Conservation (phyloP, 2,113 vertebrate species). For the Nansenia antarctica region DNA sequence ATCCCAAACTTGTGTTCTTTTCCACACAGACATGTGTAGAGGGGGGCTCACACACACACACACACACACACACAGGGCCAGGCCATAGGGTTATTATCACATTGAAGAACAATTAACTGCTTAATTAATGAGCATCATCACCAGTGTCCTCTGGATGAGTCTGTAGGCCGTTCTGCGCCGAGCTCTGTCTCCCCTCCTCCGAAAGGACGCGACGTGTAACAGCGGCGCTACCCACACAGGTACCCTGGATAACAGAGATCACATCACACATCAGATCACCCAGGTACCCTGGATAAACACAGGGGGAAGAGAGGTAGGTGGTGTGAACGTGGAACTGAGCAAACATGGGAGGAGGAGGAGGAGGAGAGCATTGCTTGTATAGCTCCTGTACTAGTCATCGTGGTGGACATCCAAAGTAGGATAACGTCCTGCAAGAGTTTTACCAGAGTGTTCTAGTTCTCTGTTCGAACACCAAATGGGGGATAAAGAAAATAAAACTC, state of each 20-base stretch:
- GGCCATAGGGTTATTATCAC: not conserved
- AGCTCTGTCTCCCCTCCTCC: constrained; percentile 6
- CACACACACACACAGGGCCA: not conserved
- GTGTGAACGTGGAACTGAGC: too few relatives aligned
- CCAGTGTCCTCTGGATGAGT: constrained; percentile 18
- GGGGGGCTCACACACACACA: constrained; percentile 24
- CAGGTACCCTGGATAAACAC: not conserved
- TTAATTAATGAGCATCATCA: not conserved
- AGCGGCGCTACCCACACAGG: constrained; percentile 27
- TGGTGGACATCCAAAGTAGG: too few relatives aligned
- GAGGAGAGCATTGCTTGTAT: too few relatives aligned
- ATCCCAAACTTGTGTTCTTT: constrained; percentile 16
- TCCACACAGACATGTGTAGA: not conserved
- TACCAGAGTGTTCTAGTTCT: too few relatives aligned
- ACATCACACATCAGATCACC: not conserved
- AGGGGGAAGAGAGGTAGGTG: too few relatives aligned
- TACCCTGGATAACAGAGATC: constrained; percentile 1
- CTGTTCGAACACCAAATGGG: too few relatives aligned
- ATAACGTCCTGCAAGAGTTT: too few relatives aligned
- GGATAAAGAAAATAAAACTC: too few relatives aligned
- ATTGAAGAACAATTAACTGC: too few relatives aligned
- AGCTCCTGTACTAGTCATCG: too few relatives aligned
- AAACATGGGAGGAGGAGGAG: too few relatives aligned
- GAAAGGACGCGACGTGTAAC: constrained; percentile 4
- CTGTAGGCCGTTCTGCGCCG: constrained; percentile 25